Evolutionary conservation across 2,888 invertebrate species (phyloP).

Genomic region (Brenthis daphne): DNA sequence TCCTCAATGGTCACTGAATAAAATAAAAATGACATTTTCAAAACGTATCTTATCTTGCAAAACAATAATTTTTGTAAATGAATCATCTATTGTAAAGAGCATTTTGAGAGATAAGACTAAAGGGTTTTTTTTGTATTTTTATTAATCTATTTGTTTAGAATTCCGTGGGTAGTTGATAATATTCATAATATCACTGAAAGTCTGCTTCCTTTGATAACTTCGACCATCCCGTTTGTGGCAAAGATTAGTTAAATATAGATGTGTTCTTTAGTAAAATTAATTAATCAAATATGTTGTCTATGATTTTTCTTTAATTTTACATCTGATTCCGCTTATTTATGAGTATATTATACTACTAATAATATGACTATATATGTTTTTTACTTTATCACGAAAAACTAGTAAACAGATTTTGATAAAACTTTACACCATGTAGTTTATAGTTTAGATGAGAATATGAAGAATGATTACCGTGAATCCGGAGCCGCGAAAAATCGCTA

Average conservation of each 20-base stretch:
- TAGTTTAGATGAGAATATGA: too few species aligned
- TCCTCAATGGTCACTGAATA: too few species aligned
- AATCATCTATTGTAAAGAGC: slow-evolving; percentile 6
- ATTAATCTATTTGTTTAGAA: slow-evolving; percentile 59
- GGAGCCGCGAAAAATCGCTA: too few species aligned
- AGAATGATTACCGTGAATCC: too few species aligned
- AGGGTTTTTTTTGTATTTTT: slow-evolving; percentile 20
- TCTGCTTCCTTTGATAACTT: slow-evolving; percentile 66
- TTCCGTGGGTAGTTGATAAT: slow-evolving; percentile 55
- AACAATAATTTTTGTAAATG: neutral
- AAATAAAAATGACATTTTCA: too few species aligned
- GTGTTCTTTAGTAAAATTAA: neutral
- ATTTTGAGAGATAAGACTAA: slow-evolving; percentile 22
- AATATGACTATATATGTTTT: neutral
- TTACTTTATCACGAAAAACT: neutral
- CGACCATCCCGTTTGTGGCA: slow-evolving; percentile 60
- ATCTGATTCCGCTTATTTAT: neutral
- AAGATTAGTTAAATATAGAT: slow-evolving; percentile 48
- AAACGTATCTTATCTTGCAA: too few species aligned
- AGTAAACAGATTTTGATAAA: too few species aligned
- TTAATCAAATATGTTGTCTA: neutral
- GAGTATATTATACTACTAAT: too few species aligned
- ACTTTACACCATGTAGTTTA: too few species aligned
- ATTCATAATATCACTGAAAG: slow-evolving; percentile 66
- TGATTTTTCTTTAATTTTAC: neutral